phyloP scores from a whole-genome alignment of 2,888 invertebrate species.

The Oscheius sp. region DNA sequence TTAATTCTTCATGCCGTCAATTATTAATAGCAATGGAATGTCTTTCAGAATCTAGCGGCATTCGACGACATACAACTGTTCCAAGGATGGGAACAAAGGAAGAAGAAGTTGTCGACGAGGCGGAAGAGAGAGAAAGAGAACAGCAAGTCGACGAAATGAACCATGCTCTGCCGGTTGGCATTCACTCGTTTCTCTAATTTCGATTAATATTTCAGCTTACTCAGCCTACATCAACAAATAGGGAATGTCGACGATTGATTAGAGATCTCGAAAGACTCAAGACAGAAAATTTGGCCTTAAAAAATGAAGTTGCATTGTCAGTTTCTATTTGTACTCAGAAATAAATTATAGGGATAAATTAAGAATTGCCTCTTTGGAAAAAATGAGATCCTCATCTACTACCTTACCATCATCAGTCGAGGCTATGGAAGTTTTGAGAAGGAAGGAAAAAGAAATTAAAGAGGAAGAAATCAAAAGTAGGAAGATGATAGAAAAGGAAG shows the following conservation, averaged over 20 bases:
- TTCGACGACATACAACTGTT: slow-evolving; percentile 52
- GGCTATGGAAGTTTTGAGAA: slow-evolving; percentile 51
- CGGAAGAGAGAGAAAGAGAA: slow-evolving; percentile 8
- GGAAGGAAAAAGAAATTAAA: slow-evolving; percentile 44
- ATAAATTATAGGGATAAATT: slow-evolving; percentile 39
- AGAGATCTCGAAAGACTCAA: slow-evolving; percentile 20
- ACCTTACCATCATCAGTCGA: slow-evolving; percentile 34
- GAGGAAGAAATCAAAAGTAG: slow-evolving; percentile 13
- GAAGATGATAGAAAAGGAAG: slow-evolving; percentile 15
- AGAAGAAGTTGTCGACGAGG: background rate
- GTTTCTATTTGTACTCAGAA: background rate
- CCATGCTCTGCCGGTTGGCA: slow-evolving; percentile 22
- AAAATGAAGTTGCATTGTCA: slow-evolving; percentile 27
- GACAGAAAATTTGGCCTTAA: slow-evolving; percentile 21
- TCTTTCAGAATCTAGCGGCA: slow-evolving; percentile 38
- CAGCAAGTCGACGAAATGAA: slow-evolving; percentile 10
- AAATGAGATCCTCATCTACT: slow-evolving; percentile 25
- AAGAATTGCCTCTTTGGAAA: slow-evolving; percentile 46
- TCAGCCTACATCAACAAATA: slow-evolving; percentile 14
- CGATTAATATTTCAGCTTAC: slow-evolving; percentile 6
- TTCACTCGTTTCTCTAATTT: background rate
- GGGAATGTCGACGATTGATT: slow-evolving; percentile 15
- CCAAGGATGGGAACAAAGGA: slow-evolving; percentile 40
- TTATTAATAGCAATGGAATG: background rate
- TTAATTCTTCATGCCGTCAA: too few species aligned